Percentiles rank a stretch among this genome's conserved stretches.
Conservation (phyloP, 2,797 vertebrate species). For the Telmatherina bonti region DNA sequence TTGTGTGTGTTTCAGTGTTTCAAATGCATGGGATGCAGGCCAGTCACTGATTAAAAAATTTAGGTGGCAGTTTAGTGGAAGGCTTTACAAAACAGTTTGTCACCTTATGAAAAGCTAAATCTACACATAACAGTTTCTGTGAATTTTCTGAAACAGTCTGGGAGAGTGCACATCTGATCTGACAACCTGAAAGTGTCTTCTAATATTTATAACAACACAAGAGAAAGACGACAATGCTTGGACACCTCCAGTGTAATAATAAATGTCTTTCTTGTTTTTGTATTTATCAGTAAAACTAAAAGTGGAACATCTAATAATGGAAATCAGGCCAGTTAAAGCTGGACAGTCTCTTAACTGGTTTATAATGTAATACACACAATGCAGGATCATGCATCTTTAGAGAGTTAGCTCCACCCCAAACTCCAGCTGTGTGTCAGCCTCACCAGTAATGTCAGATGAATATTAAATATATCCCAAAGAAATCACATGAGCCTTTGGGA, state of each 20-base stretch:
- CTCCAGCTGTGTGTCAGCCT: conserved; percentile 69
- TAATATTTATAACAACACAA: conserved; percentile 31
- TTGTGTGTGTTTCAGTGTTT: too few species aligned
- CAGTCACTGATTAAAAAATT: conserved; percentile 1
- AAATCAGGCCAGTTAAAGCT: conserved; percentile 42
- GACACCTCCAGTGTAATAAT: conserved; percentile 24
- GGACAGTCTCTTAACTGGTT: conserved; percentile 35
- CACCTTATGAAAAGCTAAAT: not conserved
- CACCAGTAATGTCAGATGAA: conserved; percentile 67
- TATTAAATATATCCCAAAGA: conserved; percentile 67
- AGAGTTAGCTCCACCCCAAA: conserved; percentile 33
- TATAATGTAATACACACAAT: conserved; percentile 39
- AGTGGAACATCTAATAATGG: conserved; percentile 42
- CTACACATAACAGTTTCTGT: not conserved
- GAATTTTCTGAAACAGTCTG: conserved; percentile 4
- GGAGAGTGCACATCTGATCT: conserved; percentile 24
- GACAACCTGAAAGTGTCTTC: conserved; percentile 12
- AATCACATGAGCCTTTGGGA: conserved; percentile 41
- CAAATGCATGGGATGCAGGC: not conserved
- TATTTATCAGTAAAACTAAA: conserved; percentile 49
- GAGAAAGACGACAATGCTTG: not conserved
- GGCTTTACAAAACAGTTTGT: not conserved
- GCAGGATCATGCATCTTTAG: conserved; percentile 38
- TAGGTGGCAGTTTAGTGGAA: not conserved
- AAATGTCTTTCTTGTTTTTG: conserved; percentile 29